These are phyloP conservation scores for Cossypha dichroa DNA, from an alignment of 2,797 vertebrate species.

Conservation along the genomic window DNA sequence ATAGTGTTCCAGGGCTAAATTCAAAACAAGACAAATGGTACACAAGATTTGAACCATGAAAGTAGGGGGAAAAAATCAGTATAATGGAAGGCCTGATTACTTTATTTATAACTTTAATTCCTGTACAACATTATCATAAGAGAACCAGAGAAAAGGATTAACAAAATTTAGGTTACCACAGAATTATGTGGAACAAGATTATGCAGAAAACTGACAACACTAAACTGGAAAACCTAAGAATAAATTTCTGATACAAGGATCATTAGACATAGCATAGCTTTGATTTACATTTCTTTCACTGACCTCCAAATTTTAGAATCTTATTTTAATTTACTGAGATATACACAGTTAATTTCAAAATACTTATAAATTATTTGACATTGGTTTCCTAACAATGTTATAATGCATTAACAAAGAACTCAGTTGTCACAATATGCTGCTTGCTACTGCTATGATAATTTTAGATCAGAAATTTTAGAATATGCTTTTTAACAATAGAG, in stretches of 20 bases:
- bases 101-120: not conserved
- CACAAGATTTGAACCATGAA: not conserved
- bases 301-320: not conserved
- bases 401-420: not conserved
- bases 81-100: not conserved
- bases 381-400: not conserved
- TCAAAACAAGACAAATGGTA: not conserved
- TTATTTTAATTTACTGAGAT: not conserved
- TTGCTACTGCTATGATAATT: not conserved
- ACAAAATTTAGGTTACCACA: not conserved
- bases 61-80: not conserved
- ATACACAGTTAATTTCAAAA: not conserved
- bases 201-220: not conserved
- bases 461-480: not conserved
- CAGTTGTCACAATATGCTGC: not conserved
- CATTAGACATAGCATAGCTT: not conserved
- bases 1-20: not conserved
- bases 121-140: not conserved
- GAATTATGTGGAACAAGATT: slow-evolving; percentile 12
- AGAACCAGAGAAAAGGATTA: slow-evolving; percentile 2
- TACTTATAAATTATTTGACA: not conserved
- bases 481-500: not conserved
- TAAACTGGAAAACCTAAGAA: not conserved
- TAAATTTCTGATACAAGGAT: not conserved
- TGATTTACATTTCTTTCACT: not conserved